Conservation (phyloP, 1,140 invertebrate genomes). For the Plutomurus gul region DNA sequence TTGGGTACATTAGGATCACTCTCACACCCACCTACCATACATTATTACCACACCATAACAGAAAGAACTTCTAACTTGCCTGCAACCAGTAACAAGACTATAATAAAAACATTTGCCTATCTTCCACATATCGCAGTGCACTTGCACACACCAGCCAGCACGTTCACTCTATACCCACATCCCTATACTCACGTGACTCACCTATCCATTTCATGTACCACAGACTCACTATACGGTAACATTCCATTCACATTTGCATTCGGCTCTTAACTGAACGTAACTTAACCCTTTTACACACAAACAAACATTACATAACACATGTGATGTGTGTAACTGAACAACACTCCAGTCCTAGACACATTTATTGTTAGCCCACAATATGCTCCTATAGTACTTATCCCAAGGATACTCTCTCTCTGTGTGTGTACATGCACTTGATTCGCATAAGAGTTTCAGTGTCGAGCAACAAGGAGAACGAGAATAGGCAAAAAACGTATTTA, state of each 20-base stretch:
- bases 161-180: background rate
- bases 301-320: background rate
- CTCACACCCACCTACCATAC: constrained; percentile 44
- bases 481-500: constrained; percentile 40
- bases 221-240: background rate
- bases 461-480: background rate
- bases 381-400: background rate
- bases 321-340: background rate
- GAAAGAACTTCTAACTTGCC: constrained; percentile 2
- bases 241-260: constrained; percentile 18
- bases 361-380: constrained; percentile 13
- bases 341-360: background rate
- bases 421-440: background rate
- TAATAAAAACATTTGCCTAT: constrained; percentile 14
- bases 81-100: background rate
- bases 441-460: background rate
- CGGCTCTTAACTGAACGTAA: background rate
- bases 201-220: background rate
- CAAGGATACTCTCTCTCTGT: background rate
- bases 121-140: background rate
- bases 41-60: constrained; percentile 32
- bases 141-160: no score
- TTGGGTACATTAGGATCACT: constrained; percentile 45
- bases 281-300: constrained; percentile 31
- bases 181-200: background rate